Evolutionary conservation across 2,888 invertebrate species (phyloP).

Genomic region (Operophtera brumata): DNA sequence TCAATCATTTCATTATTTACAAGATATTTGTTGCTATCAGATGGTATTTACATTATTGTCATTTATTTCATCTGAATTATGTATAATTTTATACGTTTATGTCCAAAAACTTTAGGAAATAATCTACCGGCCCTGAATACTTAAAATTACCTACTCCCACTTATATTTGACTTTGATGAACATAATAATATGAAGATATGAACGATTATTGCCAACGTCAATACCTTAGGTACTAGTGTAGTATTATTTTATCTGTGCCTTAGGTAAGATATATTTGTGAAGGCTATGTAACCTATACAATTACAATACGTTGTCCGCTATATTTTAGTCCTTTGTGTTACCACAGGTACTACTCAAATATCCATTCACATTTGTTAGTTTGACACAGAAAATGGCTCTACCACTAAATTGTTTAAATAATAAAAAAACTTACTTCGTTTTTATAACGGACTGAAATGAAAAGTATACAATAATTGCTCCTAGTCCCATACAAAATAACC

Average conservation of each 20-base stretch:
- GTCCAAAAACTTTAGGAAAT: constrained; percentile 11
- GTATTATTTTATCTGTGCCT: too few species aligned
- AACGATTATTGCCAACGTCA: constrained; percentile 31
- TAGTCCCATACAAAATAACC: too few species aligned
- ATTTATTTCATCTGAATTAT: neutral
- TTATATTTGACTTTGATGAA: constrained; percentile 38
- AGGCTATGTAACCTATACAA: constrained; percentile 18
- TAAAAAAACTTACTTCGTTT: too few species aligned
- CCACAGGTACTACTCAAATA: neutral
- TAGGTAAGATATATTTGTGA: constrained; percentile 29
- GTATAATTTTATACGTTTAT: constrained; percentile 4
- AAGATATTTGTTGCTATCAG: neutral
- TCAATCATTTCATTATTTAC: neutral
- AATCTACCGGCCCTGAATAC: constrained; percentile 31
- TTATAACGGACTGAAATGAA: too few species aligned
- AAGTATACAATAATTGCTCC: too few species aligned
- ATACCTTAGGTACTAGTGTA: too few species aligned
- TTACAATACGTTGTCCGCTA: neutral
- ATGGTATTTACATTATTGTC: neutral
- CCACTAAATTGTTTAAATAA: too few species aligned
- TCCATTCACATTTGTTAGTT: neutral
- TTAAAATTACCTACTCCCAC: constrained; percentile 31
- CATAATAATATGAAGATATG: constrained; percentile 28
- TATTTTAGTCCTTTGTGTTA: neutral
- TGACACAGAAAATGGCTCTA: neutral